Evolutionary conservation across 1,140 invertebrate genomes (phyloP).

Genomic region (Schmidtea mediterranea): DNA sequence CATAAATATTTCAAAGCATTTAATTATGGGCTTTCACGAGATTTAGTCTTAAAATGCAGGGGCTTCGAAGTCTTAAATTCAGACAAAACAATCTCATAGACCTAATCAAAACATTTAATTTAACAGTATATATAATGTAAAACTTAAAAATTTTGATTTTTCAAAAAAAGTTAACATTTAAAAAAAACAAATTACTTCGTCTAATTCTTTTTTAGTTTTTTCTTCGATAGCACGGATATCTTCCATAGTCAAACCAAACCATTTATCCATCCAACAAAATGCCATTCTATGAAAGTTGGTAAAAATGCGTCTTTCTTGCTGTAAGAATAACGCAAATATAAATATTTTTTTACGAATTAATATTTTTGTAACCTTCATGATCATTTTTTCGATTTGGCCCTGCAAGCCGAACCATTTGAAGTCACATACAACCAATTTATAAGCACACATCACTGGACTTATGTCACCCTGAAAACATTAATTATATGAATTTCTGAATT

Average conservation of each 20-base stretch:
- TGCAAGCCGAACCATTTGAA: constrained; percentile 99
- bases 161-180: too few species aligned
- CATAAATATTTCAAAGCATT: too few species aligned
- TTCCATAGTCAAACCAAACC: constrained; percentile 22
- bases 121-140: too few species aligned
- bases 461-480: constrained; percentile 29
- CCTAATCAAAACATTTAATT: too few species aligned
- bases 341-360: background rate
- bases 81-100: too few species aligned
- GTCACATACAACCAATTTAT: constrained; percentile 83
- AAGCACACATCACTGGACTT: constrained; percentile 82
- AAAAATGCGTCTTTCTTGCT: background rate
- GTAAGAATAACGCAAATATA: background rate
- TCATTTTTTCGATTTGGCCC: constrained; percentile 63
- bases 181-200: background rate
- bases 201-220: constrained; percentile 17
- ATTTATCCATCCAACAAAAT: constrained; percentile 34
- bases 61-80: too few species aligned
- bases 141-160: too few species aligned
- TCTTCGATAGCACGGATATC: constrained; percentile 23
- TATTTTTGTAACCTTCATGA: constrained; percentile 9
- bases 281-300: constrained; percentile 68
- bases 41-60: too few species aligned
- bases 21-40: too few species aligned
- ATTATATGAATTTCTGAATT: too few species aligned